Base-by-base conservation (phyloP, 2,797 vertebrate species). In the Sorex maritimensis region DNA sequence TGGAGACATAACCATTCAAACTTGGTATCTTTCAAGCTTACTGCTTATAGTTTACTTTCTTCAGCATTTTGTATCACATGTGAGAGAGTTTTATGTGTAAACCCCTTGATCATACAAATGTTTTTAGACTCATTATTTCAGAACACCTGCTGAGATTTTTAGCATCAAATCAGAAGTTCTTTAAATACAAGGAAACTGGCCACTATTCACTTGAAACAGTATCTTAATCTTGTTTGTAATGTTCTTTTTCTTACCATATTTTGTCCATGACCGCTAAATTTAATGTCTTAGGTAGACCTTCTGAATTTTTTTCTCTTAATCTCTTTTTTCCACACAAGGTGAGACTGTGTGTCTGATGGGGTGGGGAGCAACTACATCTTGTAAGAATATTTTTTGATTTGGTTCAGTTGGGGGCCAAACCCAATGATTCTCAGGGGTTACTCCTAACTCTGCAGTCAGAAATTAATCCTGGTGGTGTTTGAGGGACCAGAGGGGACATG, bases 161-260 rank as follows among this genome's bases (percentile, higher is more conserved):
- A 69, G 58, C 75, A 26, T 58, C 44, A 9, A 73, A 55, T 72
- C 4, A 30, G 72, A 77, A 63, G 2, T 44, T 81, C 19, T 86
- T 81, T 55, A 58, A 67, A 80, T 82, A 44, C 2, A 89, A 14
- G 19, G 2, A 41, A 71, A 63, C 21, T 23, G 38, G 13, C 52
- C 71, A 26, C 77, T 67, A 7, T 28, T 82, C 61, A 92, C 92
- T 86, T 84, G 65, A 88, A 82, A 82, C 5, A 34, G n/a, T 52
- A 67, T 61, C 38, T 87, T 92, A 75, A 67, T 61, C 38, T 87
- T 92, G 72, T 61, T 61, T 61, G 58, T 61, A 61, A 19, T 7
- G 23, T 84, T 9, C 58, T 81, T 67, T 74, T 46, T 79, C 55
- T 85, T 21, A 67, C 28, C 26, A 7, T 67, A 23, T 30, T 69